Evolutionary conservation across 2,797 vertebrate species (phyloP), one percentile per base, ranked within the genome.

Genomic region (Crax fasciolata): DNA sequence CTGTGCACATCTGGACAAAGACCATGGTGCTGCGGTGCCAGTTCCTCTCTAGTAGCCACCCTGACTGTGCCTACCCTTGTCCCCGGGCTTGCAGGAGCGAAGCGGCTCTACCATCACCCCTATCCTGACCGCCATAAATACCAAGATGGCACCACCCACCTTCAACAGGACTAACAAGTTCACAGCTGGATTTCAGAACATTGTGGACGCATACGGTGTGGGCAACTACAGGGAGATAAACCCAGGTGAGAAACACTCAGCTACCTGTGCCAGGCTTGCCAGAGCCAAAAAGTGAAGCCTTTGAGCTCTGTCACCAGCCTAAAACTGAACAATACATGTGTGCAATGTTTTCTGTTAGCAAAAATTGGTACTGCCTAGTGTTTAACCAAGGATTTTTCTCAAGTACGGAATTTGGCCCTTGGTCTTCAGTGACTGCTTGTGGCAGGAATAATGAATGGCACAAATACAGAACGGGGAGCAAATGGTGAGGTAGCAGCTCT

Each of bases 111-210:
- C 97, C 4, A 98, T 98, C 17, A 82, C 91, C 41, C 98, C 98
- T 30, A 98, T 98, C 88, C 92, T 98, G 90, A 98, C 97, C 0
- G 75, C 97, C 17, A 41, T 98, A 68, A 96, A 97, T 13, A 97
- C 98, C 24, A 98, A 89, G 87, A 94, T 98, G 84, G 96, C 97
- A 59, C 98, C 98, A 49, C 98, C 98, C 52, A 98, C 98, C 10
- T 98, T 98, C 93, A 98, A 98, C 73, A 97, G 98, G 83, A 98
- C 97, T 84, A 98, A 98, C 85, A 98, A 98, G 41, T 98, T 98
- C 95, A 98, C 98, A 48, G 95, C 97, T 38, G 98, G 98, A n/a
- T 98, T 98, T 94, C 98, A 98, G 97, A 98, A 97, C 82, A 98
- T 98, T 0, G 98, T 98, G 2, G 98, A 98, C 75, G 98, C 98